phyloP scores from a whole-genome alignment of 2,797 vertebrate genomes.

The Enteromius mattozi region DNA sequence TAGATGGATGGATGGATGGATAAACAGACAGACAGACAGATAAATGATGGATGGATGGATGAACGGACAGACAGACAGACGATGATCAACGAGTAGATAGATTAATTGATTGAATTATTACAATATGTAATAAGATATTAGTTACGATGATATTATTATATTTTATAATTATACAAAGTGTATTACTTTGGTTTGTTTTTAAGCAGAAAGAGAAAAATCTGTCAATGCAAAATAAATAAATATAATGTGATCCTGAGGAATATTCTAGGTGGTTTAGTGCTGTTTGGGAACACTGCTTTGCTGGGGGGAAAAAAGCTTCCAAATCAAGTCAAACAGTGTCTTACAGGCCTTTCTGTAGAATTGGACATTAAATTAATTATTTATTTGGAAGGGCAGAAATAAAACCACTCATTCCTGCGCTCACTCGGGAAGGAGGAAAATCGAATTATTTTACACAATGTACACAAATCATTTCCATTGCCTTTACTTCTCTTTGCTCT shows the following conservation, averaged over 20 bases:
- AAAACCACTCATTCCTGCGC: background rate
- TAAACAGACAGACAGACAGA: too few relatives aligned
- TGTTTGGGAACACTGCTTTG: background rate
- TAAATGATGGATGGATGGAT: too few relatives aligned
- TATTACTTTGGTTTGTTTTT: background rate
- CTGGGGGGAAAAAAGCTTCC: background rate
- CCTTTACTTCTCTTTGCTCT: background rate
- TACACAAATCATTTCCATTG: background rate
- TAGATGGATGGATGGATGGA: too few relatives aligned
- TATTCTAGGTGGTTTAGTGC: background rate
- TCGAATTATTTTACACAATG: constrained; percentile 1
- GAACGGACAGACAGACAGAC: too few relatives aligned
- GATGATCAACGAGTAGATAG: too few relatives aligned
- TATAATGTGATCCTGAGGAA: background rate
- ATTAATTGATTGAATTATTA: background rate
- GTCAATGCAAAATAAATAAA: background rate
- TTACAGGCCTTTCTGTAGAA: background rate
- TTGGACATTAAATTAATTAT: background rate
- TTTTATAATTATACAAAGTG: background rate
- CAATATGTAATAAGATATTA: background rate
- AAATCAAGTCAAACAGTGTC: constrained; percentile 11
- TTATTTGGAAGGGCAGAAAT: background rate
- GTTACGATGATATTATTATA: background rate
- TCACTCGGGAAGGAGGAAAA: background rate
- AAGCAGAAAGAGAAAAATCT: background rate